These are phyloP conservation scores for Atrichornis clamosus DNA, from an alignment of 2,113 vertebrate species.

Conservation along the genomic window DNA sequence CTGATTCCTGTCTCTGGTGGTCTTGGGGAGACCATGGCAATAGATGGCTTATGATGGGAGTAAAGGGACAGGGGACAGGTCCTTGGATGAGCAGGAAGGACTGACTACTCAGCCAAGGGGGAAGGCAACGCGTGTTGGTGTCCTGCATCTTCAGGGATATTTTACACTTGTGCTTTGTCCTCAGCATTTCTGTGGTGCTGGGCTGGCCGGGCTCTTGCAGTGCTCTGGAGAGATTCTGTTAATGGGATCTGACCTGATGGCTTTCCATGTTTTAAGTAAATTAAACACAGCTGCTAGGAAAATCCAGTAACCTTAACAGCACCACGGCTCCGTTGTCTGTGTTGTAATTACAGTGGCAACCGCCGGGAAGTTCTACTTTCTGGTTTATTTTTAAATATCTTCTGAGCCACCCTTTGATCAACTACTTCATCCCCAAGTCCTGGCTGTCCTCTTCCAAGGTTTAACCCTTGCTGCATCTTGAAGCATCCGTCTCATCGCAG, in stretches of 20 bases:
- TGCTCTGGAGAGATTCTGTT: slow-evolving; percentile 32
- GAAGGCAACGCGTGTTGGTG: fast-evolving
- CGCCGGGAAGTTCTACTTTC: slow-evolving; percentile 43
- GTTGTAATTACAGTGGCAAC: slow-evolving; percentile 43
- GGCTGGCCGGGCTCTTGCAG: background rate
- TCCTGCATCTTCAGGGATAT: background rate
- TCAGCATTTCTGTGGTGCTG: background rate
- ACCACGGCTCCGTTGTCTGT: slow-evolving; percentile 24
- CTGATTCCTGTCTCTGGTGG: background rate
- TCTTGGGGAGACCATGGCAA: background rate
- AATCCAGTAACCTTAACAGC: slow-evolving; percentile 57
- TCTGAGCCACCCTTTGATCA: slow-evolving; percentile 49
- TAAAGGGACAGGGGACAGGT: background rate
- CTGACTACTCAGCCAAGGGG: fast-evolving
- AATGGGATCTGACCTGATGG: slow-evolving; percentile 62
- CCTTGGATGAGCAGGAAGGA: background rate
- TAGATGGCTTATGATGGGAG: background rate
- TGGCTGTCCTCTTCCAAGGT: background rate
- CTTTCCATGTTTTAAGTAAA: slow-evolving; percentile 59
- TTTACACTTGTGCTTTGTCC: background rate
- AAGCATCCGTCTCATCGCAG: background rate
- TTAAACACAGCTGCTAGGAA: slow-evolving; percentile 65
- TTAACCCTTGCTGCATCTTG: slow-evolving; percentile 11
- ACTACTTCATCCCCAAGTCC: background rate
- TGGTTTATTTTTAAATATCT: slow-evolving; percentile 61